Percentiles rank a stretch among this genome's conserved stretches.
Evolutionary conservation across 2,113 vertebrate species (phyloP).

Genomic region (Rhombomys opimus): DNA sequence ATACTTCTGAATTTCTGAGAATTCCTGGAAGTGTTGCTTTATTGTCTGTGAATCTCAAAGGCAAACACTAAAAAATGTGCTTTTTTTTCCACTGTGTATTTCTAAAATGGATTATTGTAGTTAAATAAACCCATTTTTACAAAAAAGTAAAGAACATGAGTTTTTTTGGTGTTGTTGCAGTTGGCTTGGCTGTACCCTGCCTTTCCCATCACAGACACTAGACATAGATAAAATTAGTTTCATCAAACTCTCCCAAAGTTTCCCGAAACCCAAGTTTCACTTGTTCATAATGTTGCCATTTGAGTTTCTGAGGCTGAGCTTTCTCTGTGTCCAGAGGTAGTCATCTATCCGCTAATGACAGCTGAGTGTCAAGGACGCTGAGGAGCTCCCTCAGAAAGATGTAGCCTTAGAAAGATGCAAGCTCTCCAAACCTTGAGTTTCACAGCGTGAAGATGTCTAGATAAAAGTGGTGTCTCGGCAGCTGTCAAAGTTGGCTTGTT

Average conservation of each 20-base stretch:
- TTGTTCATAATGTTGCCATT: neutral
- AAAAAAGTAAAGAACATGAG: neutral
- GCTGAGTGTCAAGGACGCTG: neutral
- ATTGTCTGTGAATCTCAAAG: neutral
- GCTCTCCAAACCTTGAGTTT: neutral
- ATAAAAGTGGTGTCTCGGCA: neutral
- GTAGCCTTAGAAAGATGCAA: neutral
- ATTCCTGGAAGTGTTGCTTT: neutral
- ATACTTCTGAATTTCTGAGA: neutral
- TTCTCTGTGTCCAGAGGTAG: neutral
- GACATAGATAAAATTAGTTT: neutral
- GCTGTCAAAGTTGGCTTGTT: neutral
- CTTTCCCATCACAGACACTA: neutral
- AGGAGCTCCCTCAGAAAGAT: neutral
- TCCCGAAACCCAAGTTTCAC: neutral
- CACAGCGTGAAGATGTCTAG: neutral
- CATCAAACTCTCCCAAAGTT: neutral
- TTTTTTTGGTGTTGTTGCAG: neutral
- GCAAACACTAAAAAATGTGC: neutral
- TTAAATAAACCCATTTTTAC: neutral
- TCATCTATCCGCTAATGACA: neutral
- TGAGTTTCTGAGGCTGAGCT: neutral
- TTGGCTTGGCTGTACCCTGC: neutral
- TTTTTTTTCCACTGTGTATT: neutral
- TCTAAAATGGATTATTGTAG: neutral